Evolutionary conservation across 2,113 vertebrate species (phyloP).

Genomic region (Trinectes maculatus): DNA sequence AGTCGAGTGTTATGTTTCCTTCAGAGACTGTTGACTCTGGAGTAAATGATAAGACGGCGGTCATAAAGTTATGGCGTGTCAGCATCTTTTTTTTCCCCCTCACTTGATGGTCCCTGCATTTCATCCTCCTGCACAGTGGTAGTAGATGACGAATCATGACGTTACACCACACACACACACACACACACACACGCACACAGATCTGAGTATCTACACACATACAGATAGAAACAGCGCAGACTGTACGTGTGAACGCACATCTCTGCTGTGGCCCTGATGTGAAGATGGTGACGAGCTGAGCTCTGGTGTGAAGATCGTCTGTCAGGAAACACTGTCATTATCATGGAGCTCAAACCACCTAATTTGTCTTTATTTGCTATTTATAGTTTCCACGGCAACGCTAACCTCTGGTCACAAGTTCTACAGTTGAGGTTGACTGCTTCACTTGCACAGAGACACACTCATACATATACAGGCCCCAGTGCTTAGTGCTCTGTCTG

Average conservation of each 20-base stretch:
- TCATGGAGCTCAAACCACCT: conserved; percentile 30
- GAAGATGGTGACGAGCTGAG: conserved; percentile 15
- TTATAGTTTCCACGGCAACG: conserved; percentile 63
- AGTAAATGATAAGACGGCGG: conserved; percentile 3
- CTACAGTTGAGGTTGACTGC: conserved; percentile 23
- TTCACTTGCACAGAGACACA: conserved; percentile 24
- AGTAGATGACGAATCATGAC: conserved; percentile 28
- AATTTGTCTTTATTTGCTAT: conserved; percentile 51
- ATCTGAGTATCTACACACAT: neutral
- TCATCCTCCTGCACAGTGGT: neutral
- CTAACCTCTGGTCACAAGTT: conserved; percentile 24
- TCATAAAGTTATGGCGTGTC: conserved; percentile 2
- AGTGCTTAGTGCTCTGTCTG: conserved; percentile 4
- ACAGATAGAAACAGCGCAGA: neutral
- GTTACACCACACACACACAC: conserved; percentile 14
- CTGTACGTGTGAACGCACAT: neutral
- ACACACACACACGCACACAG: conserved; percentile 14
- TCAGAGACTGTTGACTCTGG: neutral
- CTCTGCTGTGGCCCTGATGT: neutral
- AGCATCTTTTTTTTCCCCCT: neutral
- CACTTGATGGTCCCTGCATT: conserved; percentile 1
- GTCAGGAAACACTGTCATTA: conserved; percentile 32
- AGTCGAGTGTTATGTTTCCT: conserved; percentile 3
- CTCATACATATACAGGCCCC: neutral
- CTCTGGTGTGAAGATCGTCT: conserved; percentile 33